Percentiles rank a stretch among this genome's conserved stretches.
phyloP scores from a whole-genome alignment of 2,797 vertebrate genomes.

The Semotilus atromaculatus region DNA sequence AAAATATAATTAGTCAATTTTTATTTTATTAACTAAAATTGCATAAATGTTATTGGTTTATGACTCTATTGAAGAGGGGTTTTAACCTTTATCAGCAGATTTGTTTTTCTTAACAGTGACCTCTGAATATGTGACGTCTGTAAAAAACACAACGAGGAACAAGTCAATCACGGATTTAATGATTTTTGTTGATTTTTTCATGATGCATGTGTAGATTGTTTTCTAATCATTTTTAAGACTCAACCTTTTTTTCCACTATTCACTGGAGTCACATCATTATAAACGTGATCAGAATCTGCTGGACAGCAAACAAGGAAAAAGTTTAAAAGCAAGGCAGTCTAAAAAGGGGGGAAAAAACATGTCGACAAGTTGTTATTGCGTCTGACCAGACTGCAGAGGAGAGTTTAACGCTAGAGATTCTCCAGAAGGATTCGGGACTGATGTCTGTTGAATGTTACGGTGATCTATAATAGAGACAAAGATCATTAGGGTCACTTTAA shows the following conservation, averaged over 20 bases:
- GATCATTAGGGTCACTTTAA: background rate
- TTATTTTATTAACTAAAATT: too few relatives aligned
- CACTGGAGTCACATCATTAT: background rate
- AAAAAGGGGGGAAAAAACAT: background rate
- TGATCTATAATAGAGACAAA: constrained; percentile 4
- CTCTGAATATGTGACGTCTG: background rate
- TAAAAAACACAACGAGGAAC: background rate
- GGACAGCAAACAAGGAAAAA: background rate
- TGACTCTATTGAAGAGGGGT: background rate
- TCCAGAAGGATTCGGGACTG: background rate
- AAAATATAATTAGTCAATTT: too few relatives aligned
- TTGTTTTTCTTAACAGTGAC: background rate
- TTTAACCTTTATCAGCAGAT: background rate
- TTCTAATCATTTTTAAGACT: background rate
- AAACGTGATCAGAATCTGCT: background rate
- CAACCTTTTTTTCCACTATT: background rate
- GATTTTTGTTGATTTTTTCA: background rate
- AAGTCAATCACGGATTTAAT: background rate
- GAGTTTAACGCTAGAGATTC: background rate
- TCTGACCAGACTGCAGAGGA: background rate
- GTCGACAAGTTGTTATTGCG: background rate
- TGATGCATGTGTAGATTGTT: background rate
- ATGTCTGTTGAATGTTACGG: background rate
- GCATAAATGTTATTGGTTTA: background rate
- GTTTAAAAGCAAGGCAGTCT: background rate